Evolutionary conservation across 2,888 invertebrate species (phyloP), one percentile per base, ranked within the genome.

Genomic region (Callinectes sapidus): DNA sequence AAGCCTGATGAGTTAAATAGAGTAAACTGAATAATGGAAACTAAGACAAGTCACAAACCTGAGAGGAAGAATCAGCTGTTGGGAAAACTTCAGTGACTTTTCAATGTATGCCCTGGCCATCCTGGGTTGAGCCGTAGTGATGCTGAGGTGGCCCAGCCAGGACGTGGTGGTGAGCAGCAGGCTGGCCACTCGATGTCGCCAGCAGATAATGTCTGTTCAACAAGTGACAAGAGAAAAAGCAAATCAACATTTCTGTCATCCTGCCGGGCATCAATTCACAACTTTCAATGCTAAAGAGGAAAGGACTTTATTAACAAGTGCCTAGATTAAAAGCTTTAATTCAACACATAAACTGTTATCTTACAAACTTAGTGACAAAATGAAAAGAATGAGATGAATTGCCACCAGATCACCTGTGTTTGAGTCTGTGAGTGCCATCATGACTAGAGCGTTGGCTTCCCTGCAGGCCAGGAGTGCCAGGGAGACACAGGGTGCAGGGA

Each of bases 91-190:
- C 1, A 94, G 90, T 32, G 92, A 91, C 23, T 90, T 85, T 88
- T 93, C 91, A 42, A 94, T 91, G 90, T 93, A 94, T 5, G 93
- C 93, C 32, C 94, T 77, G 32, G 93, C 94, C 23, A 92, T 61
- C 28, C 94, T 91, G 23, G 94, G 94, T 55, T 94, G 94, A 16
- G 92, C 92, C 0, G 94, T 90, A 61, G 91, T 86, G n/a, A 91
- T 87, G 39, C 92, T 89, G 61, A 93, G 90, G 18, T 91, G 87
- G n/a, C 92, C 93, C 32, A 94, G 89, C 93, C 93, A 94, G 23
- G 86, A 16, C 10, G 90, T 85, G 35, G 94, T 93, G 71, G 88
- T 87, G 35, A 93, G 90, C 55, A 93, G 93, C 28, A 94, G 92
- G 92, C 93, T 93, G 6, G 90, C 92, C 14, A 94, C 89, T 23